A percentile compares a stretch with the other conserved stretches of the same genome.
Conservation (phyloP, 2,888 invertebrate genomes). For the Chydorus sphaericus region DNA sequence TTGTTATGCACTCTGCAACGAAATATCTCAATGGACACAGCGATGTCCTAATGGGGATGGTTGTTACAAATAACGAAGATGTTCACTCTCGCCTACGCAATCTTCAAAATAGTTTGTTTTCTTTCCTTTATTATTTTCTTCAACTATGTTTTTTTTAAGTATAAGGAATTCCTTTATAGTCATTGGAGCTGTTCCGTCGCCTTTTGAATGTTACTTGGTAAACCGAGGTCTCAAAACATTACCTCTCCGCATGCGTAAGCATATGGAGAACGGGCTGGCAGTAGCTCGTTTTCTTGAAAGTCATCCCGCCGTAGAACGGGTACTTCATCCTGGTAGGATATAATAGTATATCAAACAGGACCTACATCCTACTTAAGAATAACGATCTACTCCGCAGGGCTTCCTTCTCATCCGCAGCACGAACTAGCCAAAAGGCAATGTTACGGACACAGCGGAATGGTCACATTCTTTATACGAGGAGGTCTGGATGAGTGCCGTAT, state of each 20-base stretch:
- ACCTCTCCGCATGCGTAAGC: constrained; percentile 76
- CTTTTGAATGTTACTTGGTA: constrained; percentile 89
- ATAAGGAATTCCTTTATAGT: constrained; percentile 37
- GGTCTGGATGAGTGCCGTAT: constrained; percentile 51
- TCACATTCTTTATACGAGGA: constrained; percentile 79
- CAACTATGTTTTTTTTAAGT: background rate
- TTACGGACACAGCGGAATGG: constrained; percentile 78
- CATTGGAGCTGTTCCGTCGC: constrained; percentile 84
- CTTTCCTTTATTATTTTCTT: background rate
- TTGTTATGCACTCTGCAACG: constrained; percentile 80
- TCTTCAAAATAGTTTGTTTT: constrained; percentile 61
- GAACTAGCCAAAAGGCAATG: constrained; percentile 62
- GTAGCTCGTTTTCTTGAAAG: constrained; percentile 67
- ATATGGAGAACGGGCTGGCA: constrained; percentile 57
- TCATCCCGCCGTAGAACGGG: constrained; percentile 63
- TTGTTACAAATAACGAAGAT: constrained; percentile 54
- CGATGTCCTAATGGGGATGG: constrained; percentile 94
- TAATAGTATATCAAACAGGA: background rate
- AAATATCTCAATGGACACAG: constrained; percentile 98
- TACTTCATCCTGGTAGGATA: constrained; percentile 58
- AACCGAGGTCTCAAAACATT: constrained; percentile 88
- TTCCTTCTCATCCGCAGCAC: constrained; percentile 75
- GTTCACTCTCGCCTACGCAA: constrained; percentile 58
- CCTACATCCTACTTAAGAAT: background rate
- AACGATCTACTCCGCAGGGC: constrained; percentile 43